Conservation (phyloP, 35 echinoderm and acorn worm genomes). For the Eucidaris tribuloides region DNA sequence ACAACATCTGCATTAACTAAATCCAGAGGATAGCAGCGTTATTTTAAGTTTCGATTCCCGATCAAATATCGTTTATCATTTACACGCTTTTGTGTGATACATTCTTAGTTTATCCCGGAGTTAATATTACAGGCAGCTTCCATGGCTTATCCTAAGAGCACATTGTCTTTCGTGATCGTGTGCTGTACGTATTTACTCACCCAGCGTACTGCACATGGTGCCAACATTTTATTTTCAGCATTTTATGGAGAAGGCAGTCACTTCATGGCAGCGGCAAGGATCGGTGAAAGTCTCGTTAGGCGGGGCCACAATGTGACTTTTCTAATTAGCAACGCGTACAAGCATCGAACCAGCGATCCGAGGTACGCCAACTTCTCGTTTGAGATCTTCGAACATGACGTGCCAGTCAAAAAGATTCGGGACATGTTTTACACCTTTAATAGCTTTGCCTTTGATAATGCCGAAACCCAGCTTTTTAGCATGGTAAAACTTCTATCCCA, state of each 20-base stretch:
- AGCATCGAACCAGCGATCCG: constrained; percentile 1
- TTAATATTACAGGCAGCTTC: too few species aligned
- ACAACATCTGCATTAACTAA: too few species aligned
- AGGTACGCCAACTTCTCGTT: constrained; percentile 37
- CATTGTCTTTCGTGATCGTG: too few species aligned
- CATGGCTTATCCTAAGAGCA: too few species aligned
- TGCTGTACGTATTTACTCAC: too few species aligned
- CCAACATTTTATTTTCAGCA: background rate
- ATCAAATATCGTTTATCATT: too few species aligned
- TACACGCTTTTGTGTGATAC: too few species aligned
- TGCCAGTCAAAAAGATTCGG: background rate
- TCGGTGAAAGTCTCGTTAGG: constrained; percentile 26
- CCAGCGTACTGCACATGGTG: background rate
- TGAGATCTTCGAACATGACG: background rate
- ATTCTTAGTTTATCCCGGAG: too few species aligned
- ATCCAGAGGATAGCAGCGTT: too few species aligned
- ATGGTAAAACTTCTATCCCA: constrained; percentile 9
- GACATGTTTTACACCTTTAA: background rate
- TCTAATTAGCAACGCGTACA: constrained; percentile 24
- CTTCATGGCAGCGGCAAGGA: background rate
- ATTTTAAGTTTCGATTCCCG: too few species aligned
- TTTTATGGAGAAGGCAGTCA: constrained; percentile 50
- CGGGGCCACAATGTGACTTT: constrained; percentile 36
- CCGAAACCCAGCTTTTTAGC: background rate
- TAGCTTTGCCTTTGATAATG: constrained; percentile 44